A percentile compares a stretch with the other conserved stretches of the same genome.
Conservation (phyloP, 2,797 vertebrate species). For the Arremon brunneinucha region DNA sequence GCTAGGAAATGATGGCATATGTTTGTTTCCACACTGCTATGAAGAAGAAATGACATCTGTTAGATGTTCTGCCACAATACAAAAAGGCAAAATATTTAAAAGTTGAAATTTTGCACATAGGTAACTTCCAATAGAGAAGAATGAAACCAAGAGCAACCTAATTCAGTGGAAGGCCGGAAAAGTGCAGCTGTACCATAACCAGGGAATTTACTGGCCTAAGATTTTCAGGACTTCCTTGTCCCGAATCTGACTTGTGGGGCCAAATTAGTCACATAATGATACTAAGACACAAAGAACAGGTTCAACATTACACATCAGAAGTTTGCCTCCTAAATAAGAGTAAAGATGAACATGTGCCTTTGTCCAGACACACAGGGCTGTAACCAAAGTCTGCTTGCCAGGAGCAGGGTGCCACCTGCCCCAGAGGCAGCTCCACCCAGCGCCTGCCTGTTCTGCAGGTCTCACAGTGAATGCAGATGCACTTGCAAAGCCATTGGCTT, state of each 20-base stretch:
- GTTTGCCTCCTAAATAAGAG: neutral
- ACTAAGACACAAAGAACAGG: neutral
- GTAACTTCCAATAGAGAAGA: neutral
- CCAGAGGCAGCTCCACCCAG: neutral
- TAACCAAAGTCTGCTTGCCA: neutral
- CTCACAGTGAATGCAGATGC: rapidly evolving
- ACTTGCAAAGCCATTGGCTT: neutral
- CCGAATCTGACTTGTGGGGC: neutral
- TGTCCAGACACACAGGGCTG: rapidly evolving
- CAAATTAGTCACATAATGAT: neutral
- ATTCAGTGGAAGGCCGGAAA: neutral
- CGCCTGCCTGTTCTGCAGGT: neutral
- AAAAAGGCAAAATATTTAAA: neutral
- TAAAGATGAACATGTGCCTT: neutral
- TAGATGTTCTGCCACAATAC: neutral
- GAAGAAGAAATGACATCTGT: constrained; percentile 36
- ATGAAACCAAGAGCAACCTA: neutral
- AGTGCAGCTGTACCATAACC: neutral
- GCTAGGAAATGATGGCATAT: neutral
- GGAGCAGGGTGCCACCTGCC: neutral
- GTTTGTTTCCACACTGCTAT: neutral
- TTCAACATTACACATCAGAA: neutral
- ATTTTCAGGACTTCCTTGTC: neutral
- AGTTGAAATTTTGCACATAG: neutral
- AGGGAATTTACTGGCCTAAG: neutral